Evolutionary conservation across 2,888 invertebrate species (phyloP), one percentile per base, ranked within the genome.

Genomic region (Polyommatus iphigenia): DNA sequence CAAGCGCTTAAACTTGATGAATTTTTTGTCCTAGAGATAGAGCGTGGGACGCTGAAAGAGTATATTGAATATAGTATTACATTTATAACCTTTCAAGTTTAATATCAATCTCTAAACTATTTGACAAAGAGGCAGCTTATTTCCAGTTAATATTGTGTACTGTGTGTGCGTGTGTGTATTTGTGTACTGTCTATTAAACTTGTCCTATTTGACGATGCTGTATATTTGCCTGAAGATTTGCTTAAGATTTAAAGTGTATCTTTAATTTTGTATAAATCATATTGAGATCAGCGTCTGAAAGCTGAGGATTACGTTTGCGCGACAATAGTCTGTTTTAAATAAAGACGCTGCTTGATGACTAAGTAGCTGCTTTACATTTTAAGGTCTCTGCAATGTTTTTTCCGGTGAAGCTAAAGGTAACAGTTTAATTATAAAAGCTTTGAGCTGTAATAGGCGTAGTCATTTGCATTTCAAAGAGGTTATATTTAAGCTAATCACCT

Each of bases 341-440:
- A 67, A 67, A 67, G 67, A 67, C 67, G 67, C 32, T 5, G 29
- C 67, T 32, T 67, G 29, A 67, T 67, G 29, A 67, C 29, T 32
- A 32, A 67, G 67, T 29, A 67, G 67, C 67, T 32, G 18, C 67
- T 32, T 67, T 67, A 67, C 32, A 67, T 67, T 67, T 67, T 32
- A 67, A 67, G 67, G 67, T 67, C 29, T 18, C 20, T 67, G 67
- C 29, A 67, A 67, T 67, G 32, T 67, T 67, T 67, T 67, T 67
- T 67, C 67, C 67, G 29, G 29, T 67, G 29, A 29, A 67, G 67
- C 67, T 67, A 67, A 67, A 67, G 67, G 67, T 67, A 67, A 67
- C 29, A 67, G 29, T 67, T 67, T 67, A 67, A 67, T 32, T 67
- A 67, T 67, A 67, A 67, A 67, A 67, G 67, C 67, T 67, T 67